Evolutionary conservation across 2,797 vertebrate genomes (phyloP).

Genomic region (Anabas testudineus): DNA sequence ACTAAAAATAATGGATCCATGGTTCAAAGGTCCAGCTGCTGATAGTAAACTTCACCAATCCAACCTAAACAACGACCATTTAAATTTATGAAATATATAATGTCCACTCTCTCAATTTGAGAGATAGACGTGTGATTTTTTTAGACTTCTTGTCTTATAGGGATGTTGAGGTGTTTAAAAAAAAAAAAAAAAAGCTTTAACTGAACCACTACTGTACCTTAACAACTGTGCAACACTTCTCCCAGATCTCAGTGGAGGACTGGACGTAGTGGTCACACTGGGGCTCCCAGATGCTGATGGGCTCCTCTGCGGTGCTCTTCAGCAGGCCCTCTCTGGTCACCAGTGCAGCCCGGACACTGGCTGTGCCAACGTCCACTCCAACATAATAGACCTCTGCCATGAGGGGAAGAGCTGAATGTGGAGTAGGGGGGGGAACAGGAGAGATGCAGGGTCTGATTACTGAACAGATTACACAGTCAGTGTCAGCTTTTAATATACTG

Average conservation of each 20-base stretch:
- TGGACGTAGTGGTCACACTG: conserved; percentile 91
- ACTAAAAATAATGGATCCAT: background rate
- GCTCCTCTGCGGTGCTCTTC: conserved; percentile 83
- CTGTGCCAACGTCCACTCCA: conserved; percentile 94
- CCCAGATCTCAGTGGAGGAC: conserved; percentile 94
- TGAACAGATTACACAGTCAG: conserved; percentile 14
- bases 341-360: conserved; percentile 92
- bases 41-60: background rate
- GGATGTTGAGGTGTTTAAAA: no score
- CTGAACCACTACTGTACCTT: conserved; percentile 81
- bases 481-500: background rate
- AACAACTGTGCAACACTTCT: conserved; percentile 89
- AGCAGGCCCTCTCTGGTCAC: conserved; percentile 86
- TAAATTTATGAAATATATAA: background rate
- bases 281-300: conserved; percentile 91
- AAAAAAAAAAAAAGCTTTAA: no score
- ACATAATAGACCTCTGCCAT: conserved; percentile 86
- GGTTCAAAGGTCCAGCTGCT: background rate
- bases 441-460: conserved; percentile 9
- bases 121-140: no score
- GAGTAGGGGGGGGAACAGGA: no score
- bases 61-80: background rate
- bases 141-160: no score
- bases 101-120: no score
- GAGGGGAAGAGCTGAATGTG: background rate